A percentile compares a stretch with the other conserved stretches of the same genome.
Conservation (phyloP, 2,797 vertebrate genomes). For the Bovichtus diacanthus region DNA sequence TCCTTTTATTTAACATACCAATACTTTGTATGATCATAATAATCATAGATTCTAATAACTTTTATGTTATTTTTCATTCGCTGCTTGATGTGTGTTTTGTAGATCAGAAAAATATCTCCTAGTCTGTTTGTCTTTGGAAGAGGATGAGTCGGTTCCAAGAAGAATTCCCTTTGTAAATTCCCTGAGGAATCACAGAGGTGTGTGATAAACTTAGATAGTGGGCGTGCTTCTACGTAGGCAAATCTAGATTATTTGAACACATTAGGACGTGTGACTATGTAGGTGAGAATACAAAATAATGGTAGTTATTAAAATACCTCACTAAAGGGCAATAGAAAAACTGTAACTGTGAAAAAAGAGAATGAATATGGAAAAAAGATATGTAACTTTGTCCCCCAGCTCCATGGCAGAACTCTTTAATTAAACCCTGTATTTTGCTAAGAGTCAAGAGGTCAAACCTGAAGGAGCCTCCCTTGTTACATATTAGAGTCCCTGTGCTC, state of each 20-base stretch:
- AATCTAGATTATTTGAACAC: not conserved
- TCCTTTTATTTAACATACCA: not conserved
- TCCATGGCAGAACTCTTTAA: not conserved
- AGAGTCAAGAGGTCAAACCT: not conserved
- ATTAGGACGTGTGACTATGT: not conserved
- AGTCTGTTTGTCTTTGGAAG: constrained; percentile 2
- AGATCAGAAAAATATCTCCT: constrained; percentile 12
- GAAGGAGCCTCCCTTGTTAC: not conserved
- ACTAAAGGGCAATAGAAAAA: not conserved
- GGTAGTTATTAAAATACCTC: not conserved
- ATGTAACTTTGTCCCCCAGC: not conserved
- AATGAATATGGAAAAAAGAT: not conserved
- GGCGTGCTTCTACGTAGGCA: not conserved
- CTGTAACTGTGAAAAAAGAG: not conserved
- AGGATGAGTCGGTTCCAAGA: constrained; percentile 7
- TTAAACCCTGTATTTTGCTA: not conserved
- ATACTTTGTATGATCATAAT: not conserved
- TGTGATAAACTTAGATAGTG: not conserved
- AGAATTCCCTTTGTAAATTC: constrained; percentile 23
- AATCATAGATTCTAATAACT: constrained; percentile 10
- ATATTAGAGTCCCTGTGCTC: not conserved
- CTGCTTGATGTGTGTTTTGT: not conserved
- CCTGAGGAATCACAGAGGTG: not conserved
- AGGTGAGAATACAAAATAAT: not conserved
- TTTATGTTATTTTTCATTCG: constrained; percentile 25